Percentiles rank a stretch among this genome's conserved stretches.
Evolutionary conservation across 2,888 invertebrate species (phyloP).

Genomic region (Lampropteryx suffumata): DNA sequence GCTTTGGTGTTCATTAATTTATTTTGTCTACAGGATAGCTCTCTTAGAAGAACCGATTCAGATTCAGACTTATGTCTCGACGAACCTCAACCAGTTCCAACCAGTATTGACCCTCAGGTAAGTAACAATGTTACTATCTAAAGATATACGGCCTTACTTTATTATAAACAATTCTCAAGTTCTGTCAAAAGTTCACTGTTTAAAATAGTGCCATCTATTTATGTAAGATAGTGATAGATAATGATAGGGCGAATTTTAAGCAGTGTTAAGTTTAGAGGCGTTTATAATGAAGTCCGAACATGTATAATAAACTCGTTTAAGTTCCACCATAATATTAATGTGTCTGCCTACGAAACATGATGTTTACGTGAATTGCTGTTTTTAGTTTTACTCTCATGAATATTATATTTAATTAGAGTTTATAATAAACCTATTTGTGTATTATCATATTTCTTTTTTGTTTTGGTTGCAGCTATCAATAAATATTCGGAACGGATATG

Average conservation of each 20-base stretch:
- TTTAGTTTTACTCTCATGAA: too few species aligned
- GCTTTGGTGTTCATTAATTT: not conserved
- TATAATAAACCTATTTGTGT: conserved; percentile 33
- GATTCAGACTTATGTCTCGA: conserved; percentile 96
- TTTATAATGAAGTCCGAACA: too few species aligned
- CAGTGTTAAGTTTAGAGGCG: too few species aligned
- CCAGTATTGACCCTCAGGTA: conserved; percentile 76
- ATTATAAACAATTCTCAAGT: too few species aligned
- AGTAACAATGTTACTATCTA: not conserved
- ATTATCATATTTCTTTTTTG: conserved; percentile 51
- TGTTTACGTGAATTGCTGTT: not conserved
- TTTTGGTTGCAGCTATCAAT: conserved; percentile 80
- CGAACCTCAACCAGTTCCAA: conserved; percentile 78
- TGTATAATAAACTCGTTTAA: not conserved
- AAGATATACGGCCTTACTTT: too few species aligned
- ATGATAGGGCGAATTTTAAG: too few species aligned
- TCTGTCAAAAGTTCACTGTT: too few species aligned
- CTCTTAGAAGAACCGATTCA: conserved; percentile 88
- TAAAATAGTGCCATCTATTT: too few species aligned
- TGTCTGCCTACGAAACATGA: not conserved
- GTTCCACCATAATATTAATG: not conserved
- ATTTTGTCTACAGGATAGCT: conserved; percentile 81
- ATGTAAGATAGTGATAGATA: too few species aligned
- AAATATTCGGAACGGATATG: conserved; percentile 80
- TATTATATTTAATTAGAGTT: conserved; percentile 25